Evolutionary conservation across 2,113 vertebrate genomes (phyloP), one percentile per base, ranked within the genome.

Genomic region (Atrichornis clamosus): DNA sequence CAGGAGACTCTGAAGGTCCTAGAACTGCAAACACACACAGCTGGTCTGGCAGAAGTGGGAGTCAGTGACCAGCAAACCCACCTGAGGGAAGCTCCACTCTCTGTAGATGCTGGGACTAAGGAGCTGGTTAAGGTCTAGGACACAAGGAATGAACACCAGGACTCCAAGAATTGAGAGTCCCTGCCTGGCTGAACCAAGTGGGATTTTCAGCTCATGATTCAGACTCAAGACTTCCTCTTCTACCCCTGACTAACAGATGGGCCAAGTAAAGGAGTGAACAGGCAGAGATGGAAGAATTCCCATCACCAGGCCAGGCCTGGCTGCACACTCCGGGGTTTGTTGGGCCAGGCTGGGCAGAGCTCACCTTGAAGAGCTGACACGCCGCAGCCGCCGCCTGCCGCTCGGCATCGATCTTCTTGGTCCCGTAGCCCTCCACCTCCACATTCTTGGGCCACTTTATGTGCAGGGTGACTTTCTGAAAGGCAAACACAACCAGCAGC

Each of bases 361-460:
- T 97, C 97, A 99, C 99, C 97, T 97, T 99, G 87, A 99, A 98
- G 18, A 98, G 98, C 70, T 98, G 98, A 88, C 99, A 99, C 7
- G 98, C 99, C 1, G 98, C 98, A 0, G 99, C 99, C 2, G 99
- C 99, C 13, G 99, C 99, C 46, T 98, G 98, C 13, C 98, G 97
- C 91, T 99, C 99, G 0, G 99, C 99, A 3, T 99, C 98, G 0
- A 98, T 96, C 97, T 98, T 99, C 97, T 98, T 99, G 83, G 98
- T 97, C 72, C 98, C 99, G 39, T 98, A 99, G 60, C 99, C 99
- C 94, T 99, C 99, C 53, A 98, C 98, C 88, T 99, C 98, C 60
- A 99, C 98, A 5, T 96, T 99, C 97, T 98, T 98, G 4, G 99
- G 99, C 99, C 99, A 99, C 59, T 97, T 97, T 52, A 99, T 97